A percentile compares a stretch with the other conserved stretches of the same genome.
These are phyloP conservation scores for Tortrix viridana DNA, from an alignment of 2,888 invertebrate genomes.

Conservation along the genomic window DNA sequence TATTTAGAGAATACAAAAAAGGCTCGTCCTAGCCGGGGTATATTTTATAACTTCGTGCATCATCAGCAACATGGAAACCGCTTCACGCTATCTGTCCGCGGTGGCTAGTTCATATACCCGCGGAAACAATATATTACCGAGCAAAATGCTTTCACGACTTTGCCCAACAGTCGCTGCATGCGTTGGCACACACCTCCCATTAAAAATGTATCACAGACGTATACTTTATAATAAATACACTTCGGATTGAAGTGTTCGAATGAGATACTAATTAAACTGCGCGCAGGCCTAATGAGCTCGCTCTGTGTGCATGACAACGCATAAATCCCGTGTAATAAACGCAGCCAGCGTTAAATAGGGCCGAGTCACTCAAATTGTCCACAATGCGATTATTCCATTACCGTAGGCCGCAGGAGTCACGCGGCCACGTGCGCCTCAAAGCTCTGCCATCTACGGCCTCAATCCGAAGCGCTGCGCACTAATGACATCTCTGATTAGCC, in stretches of 20 bases:
- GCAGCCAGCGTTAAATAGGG: constrained; percentile 74
- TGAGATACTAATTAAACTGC: constrained; percentile 76
- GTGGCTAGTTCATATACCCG: constrained; percentile 73
- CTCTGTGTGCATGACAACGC: constrained; percentile 73
- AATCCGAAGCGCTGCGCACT: constrained; percentile 19
- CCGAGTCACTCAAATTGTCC: constrained; percentile 78
- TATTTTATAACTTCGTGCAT: constrained; percentile 36
- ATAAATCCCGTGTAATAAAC: constrained; percentile 80
- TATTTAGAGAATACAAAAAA: too few relatives aligned
- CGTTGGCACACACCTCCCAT: constrained; percentile 1
- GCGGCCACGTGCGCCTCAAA: constrained; percentile 32
- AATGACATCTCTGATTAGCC: constrained; percentile 34
- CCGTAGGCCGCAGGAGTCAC: constrained; percentile 58
- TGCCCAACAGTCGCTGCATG: constrained; percentile 53
- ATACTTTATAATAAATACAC: too few relatives aligned
- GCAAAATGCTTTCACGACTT: constrained; percentile 62
- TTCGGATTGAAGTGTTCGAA: constrained; percentile 50
- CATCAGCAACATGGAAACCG: constrained; percentile 57
- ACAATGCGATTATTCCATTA: constrained; percentile 81
- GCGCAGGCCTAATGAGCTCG: constrained; percentile 72
- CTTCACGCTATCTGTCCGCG: constrained; percentile 50
- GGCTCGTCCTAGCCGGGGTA: neutral
- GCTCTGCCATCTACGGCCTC: constrained; percentile 18
- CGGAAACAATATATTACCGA: constrained; percentile 69
- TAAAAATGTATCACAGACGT: constrained; percentile 4